Base-by-base conservation (phyloP, 1,140 invertebrate species). In the Drosophila dunni region DNA sequence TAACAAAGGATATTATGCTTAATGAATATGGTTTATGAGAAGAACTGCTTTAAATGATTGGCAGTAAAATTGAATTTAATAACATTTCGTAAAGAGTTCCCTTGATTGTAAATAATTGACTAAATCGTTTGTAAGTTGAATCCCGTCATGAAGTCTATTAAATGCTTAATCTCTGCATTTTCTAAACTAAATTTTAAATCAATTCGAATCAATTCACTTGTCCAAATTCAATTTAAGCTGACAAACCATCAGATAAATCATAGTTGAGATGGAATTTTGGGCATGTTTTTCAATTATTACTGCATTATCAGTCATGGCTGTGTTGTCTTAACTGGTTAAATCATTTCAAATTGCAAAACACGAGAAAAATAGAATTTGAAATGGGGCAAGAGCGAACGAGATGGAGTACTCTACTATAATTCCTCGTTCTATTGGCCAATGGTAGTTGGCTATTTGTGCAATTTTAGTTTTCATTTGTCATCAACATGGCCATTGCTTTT, bases 401-500 rank as follows among this genome's bases (percentile, higher is more conserved):
- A 9, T 9, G 17, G 44, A 36, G 45, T 10, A 38, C n/a, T 29
- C n/a, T 34, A 38, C n/a, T 29, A 9, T 34, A 5, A 44, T 42
- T 13, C 46, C 17, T 53, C 29, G 33, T 46, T 6, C 34, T 50
- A 48, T 61, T 54, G 70, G 40, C 70, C 70, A 67, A 40, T 63
- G n/a, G 67, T 50, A 70, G 50, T 70, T 56, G 66, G 29, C 65
- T 53, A 62, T 76, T 78, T 71, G 72, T 58, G 65, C 68, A 68
- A 77, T 72, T 86, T 88, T 71, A 88, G 83, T 88, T 86, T 86
- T 82, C 83, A 86, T 86, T 86, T 86, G 82, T 86, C 82, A 86
- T 86, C 82, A 68, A 75, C 60, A 71, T 80, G 82, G 58, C 51
- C 75, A 81, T 88, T 74, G 63, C 61, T 54, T 45, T 78, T 58